A percentile compares a stretch with the other conserved stretches of the same genome.
Conservation (phyloP, 2,888 invertebrate species). For the Pristionchus fissidentatus region DNA sequence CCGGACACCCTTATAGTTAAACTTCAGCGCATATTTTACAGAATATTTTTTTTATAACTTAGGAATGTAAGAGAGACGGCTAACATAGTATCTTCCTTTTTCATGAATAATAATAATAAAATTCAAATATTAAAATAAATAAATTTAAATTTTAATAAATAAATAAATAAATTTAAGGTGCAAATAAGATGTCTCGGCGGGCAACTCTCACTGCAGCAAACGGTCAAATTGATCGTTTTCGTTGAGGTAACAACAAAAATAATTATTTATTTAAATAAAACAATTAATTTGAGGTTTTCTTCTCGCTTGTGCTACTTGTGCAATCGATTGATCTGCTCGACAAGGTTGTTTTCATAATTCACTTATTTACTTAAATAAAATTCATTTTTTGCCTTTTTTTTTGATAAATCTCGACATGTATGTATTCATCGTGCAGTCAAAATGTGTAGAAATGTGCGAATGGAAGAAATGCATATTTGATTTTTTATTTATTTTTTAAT, state of each 20-base stretch:
- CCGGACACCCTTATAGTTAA: too few relatives aligned
- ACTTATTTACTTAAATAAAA: too few relatives aligned
- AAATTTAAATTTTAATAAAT: too few relatives aligned
- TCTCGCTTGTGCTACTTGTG: background rate
- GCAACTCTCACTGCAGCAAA: slow-evolving; percentile 25
- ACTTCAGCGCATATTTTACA: too few relatives aligned
- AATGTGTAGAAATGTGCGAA: background rate
- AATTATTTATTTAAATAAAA: background rate
- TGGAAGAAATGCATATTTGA: background rate
- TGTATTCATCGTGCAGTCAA: too few relatives aligned
- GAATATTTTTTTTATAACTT: too few relatives aligned
- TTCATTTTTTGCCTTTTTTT: too few relatives aligned
- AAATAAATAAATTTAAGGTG: background rate
- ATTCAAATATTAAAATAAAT: background rate
- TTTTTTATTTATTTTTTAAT: background rate
- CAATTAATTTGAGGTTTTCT: slow-evolving; percentile 8
- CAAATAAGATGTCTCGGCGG: slow-evolving; percentile 40
- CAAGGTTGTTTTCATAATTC: background rate
- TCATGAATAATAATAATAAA: background rate
- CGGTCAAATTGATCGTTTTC: background rate
- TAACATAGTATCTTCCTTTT: too few relatives aligned
- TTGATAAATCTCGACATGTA: too few relatives aligned
- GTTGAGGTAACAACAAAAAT: slow-evolving; percentile 11
- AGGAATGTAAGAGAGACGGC: too few relatives aligned
- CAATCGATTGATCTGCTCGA: slow-evolving; percentile 1